Conservation (phyloP, 2,888 invertebrate species). For the Cheilosia variabilis region DNA sequence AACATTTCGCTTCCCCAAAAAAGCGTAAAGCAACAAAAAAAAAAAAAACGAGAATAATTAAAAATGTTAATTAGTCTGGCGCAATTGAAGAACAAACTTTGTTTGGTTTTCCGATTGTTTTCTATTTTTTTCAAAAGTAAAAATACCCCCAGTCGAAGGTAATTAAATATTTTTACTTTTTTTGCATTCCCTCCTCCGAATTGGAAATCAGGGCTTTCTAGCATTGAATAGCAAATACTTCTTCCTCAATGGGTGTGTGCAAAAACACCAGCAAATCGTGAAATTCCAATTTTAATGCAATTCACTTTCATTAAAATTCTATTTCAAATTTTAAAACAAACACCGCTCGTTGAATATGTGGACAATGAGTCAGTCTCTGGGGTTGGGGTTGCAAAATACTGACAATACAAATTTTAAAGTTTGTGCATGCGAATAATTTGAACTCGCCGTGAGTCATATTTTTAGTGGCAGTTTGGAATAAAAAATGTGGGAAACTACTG, state of each 20-base stretch:
- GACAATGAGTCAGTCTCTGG: slow-evolving; percentile 56
- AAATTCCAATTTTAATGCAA: slow-evolving; percentile 69
- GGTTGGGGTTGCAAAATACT: slow-evolving; percentile 29
- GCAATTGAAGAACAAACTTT: slow-evolving; percentile 64
- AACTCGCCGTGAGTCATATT: slow-evolving; percentile 12
- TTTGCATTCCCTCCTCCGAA: slow-evolving; percentile 35
- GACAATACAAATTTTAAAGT: slow-evolving; percentile 28
- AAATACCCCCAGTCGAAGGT: slow-evolving; percentile 44
- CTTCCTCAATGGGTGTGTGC: slow-evolving; percentile 47
- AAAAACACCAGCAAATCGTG: slow-evolving; percentile 46
- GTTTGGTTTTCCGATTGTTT: slow-evolving; percentile 44
- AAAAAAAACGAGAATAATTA: slow-evolving; percentile 53
- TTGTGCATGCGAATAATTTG: background rate
- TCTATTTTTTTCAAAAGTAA: slow-evolving; percentile 9
- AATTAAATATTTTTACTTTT: slow-evolving; percentile 44
- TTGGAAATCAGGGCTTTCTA: slow-evolving; percentile 33
- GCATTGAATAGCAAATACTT: slow-evolving; percentile 57
- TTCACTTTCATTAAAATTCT: slow-evolving; percentile 71
- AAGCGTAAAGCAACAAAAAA: background rate
- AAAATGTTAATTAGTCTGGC: slow-evolving; percentile 69
- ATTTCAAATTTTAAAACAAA: slow-evolving; percentile 59
- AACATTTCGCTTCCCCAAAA: slow-evolving; percentile 1
- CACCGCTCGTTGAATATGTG: background rate
- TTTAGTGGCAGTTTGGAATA: slow-evolving; percentile 12
- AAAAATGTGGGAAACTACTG: slow-evolving; percentile 27